Conservation (phyloP, 1,140 invertebrate species). For the Anthonomus grandis region DNA sequence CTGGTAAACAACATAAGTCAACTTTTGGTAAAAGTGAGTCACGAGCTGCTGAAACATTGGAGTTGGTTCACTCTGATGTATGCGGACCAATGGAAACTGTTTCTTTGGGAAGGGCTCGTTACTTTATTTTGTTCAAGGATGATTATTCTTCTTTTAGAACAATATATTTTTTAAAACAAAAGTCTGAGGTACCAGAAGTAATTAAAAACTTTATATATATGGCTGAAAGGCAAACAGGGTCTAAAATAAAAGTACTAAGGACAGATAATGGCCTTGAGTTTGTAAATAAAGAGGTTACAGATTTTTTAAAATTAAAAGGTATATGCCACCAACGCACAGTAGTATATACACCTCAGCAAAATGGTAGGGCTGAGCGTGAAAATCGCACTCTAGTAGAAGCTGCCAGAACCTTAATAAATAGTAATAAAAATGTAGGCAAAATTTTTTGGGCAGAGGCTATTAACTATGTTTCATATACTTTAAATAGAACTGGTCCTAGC, state of each 20-base stretch:
- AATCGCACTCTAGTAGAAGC: constrained; percentile 49
- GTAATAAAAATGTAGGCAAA: constrained; percentile 42
- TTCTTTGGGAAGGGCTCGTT: constrained; percentile 46
- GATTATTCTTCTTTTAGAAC: constrained; percentile 41
- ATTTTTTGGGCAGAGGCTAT: constrained; percentile 52
- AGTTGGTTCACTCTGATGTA: constrained; percentile 47
- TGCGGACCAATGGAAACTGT: constrained; percentile 44
- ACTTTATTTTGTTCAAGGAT: constrained; percentile 52
- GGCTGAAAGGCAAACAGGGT: constrained; percentile 19
- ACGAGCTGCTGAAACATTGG: constrained; percentile 26
- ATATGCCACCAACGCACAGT: constrained; percentile 34
- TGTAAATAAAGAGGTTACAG: constrained; percentile 27
- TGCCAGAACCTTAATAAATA: constrained; percentile 42
- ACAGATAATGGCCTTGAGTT: constrained; percentile 34
- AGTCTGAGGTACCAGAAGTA: constrained; percentile 48
- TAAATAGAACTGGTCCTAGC: constrained; percentile 41
- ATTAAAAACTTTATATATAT: constrained; percentile 6
- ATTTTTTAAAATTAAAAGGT: constrained; percentile 26
- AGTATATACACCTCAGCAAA: constrained; percentile 46
- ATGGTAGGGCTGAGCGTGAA: constrained; percentile 47
- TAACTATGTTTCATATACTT: constrained; percentile 43
- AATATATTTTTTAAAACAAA: constrained; percentile 50
- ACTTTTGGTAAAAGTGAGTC: constrained; percentile 19
- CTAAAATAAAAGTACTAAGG: constrained; percentile 29
- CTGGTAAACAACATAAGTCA: constrained; percentile 37